Evolutionary conservation across 2,888 invertebrate species (phyloP).

Genomic region (Frankliniella fusca): DNA sequence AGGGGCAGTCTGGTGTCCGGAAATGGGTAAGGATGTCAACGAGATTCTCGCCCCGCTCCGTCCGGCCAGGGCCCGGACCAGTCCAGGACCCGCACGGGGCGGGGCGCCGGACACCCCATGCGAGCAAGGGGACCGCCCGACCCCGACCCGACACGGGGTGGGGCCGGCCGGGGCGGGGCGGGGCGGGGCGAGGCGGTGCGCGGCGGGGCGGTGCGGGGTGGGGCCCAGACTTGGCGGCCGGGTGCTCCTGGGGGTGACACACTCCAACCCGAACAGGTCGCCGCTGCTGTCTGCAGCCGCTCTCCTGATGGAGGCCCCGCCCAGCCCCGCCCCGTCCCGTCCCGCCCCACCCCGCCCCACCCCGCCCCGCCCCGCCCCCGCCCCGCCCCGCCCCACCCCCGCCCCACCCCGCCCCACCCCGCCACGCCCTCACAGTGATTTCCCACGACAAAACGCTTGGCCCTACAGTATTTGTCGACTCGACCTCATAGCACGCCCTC

Average conservation of each 20-base stretch:
- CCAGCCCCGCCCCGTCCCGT: conserved; percentile 42
- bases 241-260: too few relatives aligned
- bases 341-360: conserved; percentile 40
- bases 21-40: too few relatives aligned
- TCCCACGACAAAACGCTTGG: too few relatives aligned
- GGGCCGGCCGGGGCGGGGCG: conserved; percentile 45
- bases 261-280: too few relatives aligned
- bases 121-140: conserved; percentile 43
- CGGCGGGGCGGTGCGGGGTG: conserved; percentile 18
- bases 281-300: conserved; percentile 43
- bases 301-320: conserved; percentile 45
- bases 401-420: conserved; percentile 44
- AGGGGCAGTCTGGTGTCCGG: too few relatives aligned
- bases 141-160: conserved; percentile 49
- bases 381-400: conserved; percentile 41
- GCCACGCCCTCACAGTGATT: conserved; percentile 42
- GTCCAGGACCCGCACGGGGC: too few relatives aligned
- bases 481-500: too few relatives aligned
- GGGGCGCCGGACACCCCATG: too few relatives aligned
- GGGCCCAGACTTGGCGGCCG: too few relatives aligned
- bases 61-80: too few relatives aligned
- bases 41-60: too few relatives aligned
- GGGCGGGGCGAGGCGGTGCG: conserved; percentile 46
- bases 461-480: too few relatives aligned
- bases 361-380: conserved; percentile 42